phyloP scores from a whole-genome alignment of 2,797 vertebrate genomes.

The Danio aesculapii region DNA sequence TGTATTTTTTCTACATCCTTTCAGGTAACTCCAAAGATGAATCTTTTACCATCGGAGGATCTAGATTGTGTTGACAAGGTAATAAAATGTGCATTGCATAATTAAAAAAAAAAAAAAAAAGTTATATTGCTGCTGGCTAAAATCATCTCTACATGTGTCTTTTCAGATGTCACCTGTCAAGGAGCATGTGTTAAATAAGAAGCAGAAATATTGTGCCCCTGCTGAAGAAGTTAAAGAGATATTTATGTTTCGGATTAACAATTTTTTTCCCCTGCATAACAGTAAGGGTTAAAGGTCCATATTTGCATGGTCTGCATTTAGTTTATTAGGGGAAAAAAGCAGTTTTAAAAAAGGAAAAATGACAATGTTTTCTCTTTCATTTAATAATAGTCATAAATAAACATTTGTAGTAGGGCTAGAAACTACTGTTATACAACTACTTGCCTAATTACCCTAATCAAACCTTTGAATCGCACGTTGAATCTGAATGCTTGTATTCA shows the following conservation, averaged over 20 bases:
- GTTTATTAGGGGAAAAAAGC: too few relatives aligned
- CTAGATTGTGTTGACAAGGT: neutral
- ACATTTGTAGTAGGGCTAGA: too few relatives aligned
- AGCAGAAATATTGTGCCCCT: neutral
- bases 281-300: neutral
- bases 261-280: too few relatives aligned
- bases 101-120: neutral
- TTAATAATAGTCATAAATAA: too few relatives aligned
- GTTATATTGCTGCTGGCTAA: neutral
- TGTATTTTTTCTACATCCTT: neutral
- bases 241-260: neutral
- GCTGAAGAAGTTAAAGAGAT: neutral
- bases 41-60: neutral
- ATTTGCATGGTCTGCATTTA: neutral
- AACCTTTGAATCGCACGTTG: too few relatives aligned
- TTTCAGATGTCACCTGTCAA: slow-evolving; percentile 10
- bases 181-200: neutral
- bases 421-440: too few relatives aligned
- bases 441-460: too few relatives aligned
- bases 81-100: neutral
- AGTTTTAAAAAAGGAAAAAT: too few relatives aligned
- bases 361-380: too few relatives aligned
- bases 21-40: neutral
- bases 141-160: neutral
- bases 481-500: too few relatives aligned